Conservation (phyloP, 1,140 invertebrate species). For the Drosophila azteca region DNA sequence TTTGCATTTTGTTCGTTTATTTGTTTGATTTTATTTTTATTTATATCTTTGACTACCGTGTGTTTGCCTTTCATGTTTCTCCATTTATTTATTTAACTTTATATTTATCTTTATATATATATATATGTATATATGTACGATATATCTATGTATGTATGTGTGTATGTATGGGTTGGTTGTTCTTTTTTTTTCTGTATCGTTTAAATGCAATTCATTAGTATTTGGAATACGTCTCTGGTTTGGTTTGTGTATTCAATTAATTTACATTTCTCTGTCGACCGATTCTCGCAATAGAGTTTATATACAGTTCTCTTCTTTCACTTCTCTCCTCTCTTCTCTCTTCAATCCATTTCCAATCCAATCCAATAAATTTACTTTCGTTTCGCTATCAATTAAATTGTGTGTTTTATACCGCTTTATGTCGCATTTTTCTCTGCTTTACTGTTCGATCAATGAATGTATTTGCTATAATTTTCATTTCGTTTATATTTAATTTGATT, state of each 20-base stretch:
- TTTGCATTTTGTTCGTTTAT: constrained; percentile 42
- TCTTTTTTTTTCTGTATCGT: constrained; percentile 41
- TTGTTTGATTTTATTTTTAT: constrained; percentile 35
- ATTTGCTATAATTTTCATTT: constrained; percentile 38
- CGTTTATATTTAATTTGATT: constrained; percentile 35
- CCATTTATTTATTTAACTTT: constrained; percentile 35
- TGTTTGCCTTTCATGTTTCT: constrained; percentile 36
- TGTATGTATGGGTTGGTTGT: no score
- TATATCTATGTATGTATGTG: constrained; percentile 7
- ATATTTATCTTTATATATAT: constrained; percentile 27
- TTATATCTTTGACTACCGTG: constrained; percentile 44
- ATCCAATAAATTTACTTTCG: constrained; percentile 61
- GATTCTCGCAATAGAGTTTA: constrained; percentile 62
- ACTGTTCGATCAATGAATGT: constrained; percentile 30
- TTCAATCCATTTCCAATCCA: constrained; percentile 11
- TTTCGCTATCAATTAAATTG: constrained; percentile 59
- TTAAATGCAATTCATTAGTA: constrained; percentile 78
- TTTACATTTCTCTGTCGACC: constrained; percentile 67
- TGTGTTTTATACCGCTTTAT: constrained; percentile 18
- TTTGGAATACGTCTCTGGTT: constrained; percentile 62
- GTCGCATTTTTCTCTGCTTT: constrained; percentile 2
- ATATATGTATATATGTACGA: constrained; percentile 13
- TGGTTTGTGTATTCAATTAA: constrained; percentile 64
- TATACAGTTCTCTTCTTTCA: constrained; percentile 60
- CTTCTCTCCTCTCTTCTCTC: no score